Base-by-base conservation (phyloP, 53 echinoderm and acorn worm genomes). In the Astropecten irregularis region DNA sequence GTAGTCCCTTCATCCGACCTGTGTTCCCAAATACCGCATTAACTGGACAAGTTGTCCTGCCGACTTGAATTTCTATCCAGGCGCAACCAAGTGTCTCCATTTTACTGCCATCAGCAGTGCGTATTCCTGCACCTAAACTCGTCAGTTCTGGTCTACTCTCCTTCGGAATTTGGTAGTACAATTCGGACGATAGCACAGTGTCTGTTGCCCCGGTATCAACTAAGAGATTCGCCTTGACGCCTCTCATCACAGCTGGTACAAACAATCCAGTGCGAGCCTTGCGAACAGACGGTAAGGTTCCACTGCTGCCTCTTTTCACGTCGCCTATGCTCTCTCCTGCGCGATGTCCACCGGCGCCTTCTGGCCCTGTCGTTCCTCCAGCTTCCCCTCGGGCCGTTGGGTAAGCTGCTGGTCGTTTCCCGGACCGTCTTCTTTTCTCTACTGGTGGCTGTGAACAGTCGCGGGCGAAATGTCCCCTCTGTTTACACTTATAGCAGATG, bases 331-430 rank as follows among this genome's bases (percentile, higher is more conserved):
- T 46, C 19, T 26, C 46, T 44, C 68, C 25, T 19, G 5, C 40
- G 27, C 26, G 5, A 2, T 26, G 15, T 10, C 14, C 42, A 33
- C 68, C 29, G 8, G 14, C 46, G 27, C 68, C 27, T 68, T 25
- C 46, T 46, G 67, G 82, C 82, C 82, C 82, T 65, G 20, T 10
- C 33, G 25, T 25, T 16, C 13, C 42, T 49, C 53, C 83, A 82
- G 68, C 83, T 49, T 66, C 8, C 83, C 67, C 83, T 26, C 38
- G 83, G 83, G 83, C 66, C 68, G 4, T 26, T 47, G 66, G 52
- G 83, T 46, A n/a, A 49, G 83, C 68, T 67, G 83, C 20, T 67
- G 16, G 11, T 67, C 52, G 68, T 82, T 82, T 82, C 51, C 83
- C 54, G 81, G n/a, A 38, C 44, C 20, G n/a, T 7, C 15, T 13